These are phyloP conservation scores for Perodicticus potto DNA, from an alignment of 2,797 vertebrate genomes.

Conservation along the genomic window DNA sequence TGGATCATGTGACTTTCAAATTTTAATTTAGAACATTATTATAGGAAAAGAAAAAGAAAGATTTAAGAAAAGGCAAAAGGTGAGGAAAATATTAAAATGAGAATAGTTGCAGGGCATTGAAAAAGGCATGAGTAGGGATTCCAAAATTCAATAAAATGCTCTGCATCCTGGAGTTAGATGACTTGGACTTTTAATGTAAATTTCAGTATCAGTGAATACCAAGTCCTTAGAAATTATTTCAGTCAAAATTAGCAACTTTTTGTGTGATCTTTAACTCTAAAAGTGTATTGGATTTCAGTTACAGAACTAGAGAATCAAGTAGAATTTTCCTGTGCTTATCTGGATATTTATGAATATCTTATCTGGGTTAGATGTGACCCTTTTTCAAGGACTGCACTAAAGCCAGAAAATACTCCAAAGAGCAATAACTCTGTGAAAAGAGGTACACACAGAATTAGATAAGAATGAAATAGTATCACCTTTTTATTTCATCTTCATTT, in stretches of 20 bases:
- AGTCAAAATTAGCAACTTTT: neutral
- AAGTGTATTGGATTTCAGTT: neutral
- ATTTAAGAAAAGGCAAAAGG: slow-evolving; percentile 46
- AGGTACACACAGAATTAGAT: neutral
- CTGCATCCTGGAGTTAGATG: neutral
- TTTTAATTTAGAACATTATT: slow-evolving; percentile 45
- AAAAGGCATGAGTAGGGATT: neutral
- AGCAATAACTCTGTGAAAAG: neutral
- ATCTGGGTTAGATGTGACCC: neutral
- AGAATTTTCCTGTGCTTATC: neutral
- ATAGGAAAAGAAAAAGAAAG: neutral
- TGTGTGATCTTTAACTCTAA: neutral
- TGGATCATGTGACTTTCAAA: neutral
- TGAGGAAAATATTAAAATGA: slow-evolving; percentile 50
- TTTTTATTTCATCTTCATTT: neutral
- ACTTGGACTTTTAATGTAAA: neutral
- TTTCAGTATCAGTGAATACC: neutral
- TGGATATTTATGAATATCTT: neutral
- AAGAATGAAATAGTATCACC: neutral
- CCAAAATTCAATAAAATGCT: slow-evolving; percentile 18
- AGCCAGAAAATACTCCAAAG: neutral
- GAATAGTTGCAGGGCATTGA: neutral
- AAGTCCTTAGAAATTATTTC: neutral
- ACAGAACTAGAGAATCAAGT: neutral
- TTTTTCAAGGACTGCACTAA: neutral